These are phyloP conservation scores for Drosophila watanabei DNA, from an alignment of 1,140 invertebrate species.

Conservation along the genomic window DNA sequence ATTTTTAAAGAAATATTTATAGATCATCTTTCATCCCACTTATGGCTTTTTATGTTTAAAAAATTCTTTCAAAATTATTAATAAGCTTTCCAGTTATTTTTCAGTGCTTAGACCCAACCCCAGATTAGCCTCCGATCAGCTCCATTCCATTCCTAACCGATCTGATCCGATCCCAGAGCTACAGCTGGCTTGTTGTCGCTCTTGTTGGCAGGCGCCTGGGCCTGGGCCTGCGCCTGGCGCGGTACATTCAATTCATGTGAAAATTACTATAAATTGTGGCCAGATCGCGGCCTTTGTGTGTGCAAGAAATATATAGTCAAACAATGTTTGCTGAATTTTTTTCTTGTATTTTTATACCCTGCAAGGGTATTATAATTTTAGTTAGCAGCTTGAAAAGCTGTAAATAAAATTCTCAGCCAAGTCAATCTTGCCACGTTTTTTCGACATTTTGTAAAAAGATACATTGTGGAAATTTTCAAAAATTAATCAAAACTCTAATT, in stretches of 20 bases:
- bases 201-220: slow-evolving; percentile 70
- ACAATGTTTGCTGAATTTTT: slow-evolving; percentile 27
- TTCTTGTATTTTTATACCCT: no score
- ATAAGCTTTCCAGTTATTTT: neutral
- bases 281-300: slow-evolving; percentile 34
- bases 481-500: no score
- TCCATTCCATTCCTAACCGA: slow-evolving; percentile 10
- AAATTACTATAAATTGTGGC: slow-evolving; percentile 79
- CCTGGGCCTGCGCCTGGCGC: slow-evolving; percentile 57
- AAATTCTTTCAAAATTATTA: neutral
- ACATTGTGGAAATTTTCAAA: no score
- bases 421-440: no score
- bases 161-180: slow-evolving; percentile 13
- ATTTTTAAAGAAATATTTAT: neutral
- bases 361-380: no score
- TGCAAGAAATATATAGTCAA: slow-evolving; percentile 42
- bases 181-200: slow-evolving; percentile 42
- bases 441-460: no score
- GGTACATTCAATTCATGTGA: slow-evolving; percentile 76
- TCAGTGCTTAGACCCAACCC: slow-evolving; percentile 18
- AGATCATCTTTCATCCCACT: neutral
- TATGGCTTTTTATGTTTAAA: rapidly evolving
- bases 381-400: no score
- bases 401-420: no score
- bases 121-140: slow-evolving; percentile 10